phyloP scores from a whole-genome alignment of 2,888 invertebrate genomes.

The Pardosa pseudoannulata region DNA sequence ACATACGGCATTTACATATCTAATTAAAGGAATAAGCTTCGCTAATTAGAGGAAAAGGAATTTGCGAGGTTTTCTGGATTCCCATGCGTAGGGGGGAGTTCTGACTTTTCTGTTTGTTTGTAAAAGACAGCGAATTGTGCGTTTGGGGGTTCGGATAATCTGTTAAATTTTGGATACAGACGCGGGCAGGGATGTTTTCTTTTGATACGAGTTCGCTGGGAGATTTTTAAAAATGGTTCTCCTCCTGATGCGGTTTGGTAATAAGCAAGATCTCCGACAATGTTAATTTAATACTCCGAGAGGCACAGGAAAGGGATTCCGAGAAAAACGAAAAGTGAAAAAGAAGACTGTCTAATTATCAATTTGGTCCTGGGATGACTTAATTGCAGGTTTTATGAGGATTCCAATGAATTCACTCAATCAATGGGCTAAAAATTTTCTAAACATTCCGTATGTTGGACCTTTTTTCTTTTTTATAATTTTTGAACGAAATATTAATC shows the following conservation, averaged over 20 bases:
- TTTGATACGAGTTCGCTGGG: conserved; percentile 10
- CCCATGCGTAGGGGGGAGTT: conserved; percentile 20
- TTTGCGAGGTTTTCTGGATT: conserved; percentile 57
- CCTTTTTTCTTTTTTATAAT: too few relatives aligned
- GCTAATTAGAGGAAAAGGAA: conserved; percentile 61
- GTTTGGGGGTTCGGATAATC: conserved; percentile 68
- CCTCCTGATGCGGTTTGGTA: conserved; percentile 25
- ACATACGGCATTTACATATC: conserved; percentile 68
- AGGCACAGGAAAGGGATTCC: neutral
- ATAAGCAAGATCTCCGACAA: conserved; percentile 56
- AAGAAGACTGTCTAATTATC: conserved; percentile 19
- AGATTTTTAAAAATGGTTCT: conserved; percentile 13
- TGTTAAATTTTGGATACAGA: conserved; percentile 68
- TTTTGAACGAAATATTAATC: too few relatives aligned
- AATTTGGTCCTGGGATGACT: neutral
- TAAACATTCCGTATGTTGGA: too few relatives aligned
- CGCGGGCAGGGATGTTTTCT: conserved; percentile 27
- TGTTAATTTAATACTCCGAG: conserved; percentile 64
- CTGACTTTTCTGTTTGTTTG: conserved; percentile 63
- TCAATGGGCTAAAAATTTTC: neutral
- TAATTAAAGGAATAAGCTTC: conserved; percentile 69
- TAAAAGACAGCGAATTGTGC: conserved; percentile 66
- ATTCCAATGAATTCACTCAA: neutral
- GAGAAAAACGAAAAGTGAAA: neutral
- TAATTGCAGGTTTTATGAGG: conserved; percentile 11